Evolutionary conservation across 2,888 invertebrate species (phyloP).

Genomic region (Agonum fuliginosum): DNA sequence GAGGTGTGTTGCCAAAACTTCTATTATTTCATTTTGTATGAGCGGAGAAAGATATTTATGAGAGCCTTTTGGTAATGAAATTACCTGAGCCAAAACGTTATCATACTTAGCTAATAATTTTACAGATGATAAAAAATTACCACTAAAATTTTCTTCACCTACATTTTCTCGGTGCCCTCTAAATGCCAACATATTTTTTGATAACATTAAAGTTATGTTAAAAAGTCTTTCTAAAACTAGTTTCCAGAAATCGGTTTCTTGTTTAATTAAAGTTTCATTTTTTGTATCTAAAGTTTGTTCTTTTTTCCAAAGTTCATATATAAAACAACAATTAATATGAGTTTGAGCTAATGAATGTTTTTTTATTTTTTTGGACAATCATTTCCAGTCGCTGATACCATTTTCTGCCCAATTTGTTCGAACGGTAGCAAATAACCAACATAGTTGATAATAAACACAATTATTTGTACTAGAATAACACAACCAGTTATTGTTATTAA

Average conservation of each 20-base stretch:
- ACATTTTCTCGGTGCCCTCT: constrained; percentile 59
- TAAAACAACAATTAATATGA: constrained; percentile 60
- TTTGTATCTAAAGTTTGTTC: constrained; percentile 60
- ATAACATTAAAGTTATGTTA: constrained; percentile 60
- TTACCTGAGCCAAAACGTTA: constrained; percentile 64
- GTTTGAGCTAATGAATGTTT: constrained; percentile 11
- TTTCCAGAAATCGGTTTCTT: not conserved
- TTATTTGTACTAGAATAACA: no score
- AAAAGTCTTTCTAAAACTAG: constrained; percentile 43
- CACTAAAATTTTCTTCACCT: constrained; percentile 51
- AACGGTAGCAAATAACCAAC: no score
- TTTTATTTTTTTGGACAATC: no score
- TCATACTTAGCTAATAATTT: constrained; percentile 64
- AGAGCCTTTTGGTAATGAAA: constrained; percentile 63
- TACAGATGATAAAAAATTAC: constrained; percentile 64
- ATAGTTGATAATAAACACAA: no score
- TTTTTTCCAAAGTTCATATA: constrained; percentile 63
- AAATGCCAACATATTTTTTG: constrained; percentile 61
- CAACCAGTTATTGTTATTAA: no score
- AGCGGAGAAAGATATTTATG: not conserved
- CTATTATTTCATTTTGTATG: constrained; percentile 1
- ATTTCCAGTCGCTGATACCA: no score
- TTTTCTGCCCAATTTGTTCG: no score
- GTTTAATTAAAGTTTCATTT: not conserved
- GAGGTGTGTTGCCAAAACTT: not conserved